Conservation (phyloP, 2,113 vertebrate species). For the Lasiurus cinereus region DNA sequence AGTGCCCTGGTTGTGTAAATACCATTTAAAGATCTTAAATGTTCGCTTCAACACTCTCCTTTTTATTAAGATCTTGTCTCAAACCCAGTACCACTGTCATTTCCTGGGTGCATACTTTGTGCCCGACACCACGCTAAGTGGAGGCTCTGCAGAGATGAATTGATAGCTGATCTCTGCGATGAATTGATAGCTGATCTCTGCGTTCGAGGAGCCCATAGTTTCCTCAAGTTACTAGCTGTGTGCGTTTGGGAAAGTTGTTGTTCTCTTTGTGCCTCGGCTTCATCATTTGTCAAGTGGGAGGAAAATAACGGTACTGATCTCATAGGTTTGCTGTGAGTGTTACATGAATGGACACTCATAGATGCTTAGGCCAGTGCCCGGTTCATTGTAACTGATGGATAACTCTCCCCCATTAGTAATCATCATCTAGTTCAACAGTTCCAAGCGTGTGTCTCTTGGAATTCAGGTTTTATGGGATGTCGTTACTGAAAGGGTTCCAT, state of each 20-base stretch:
- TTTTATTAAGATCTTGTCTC: constrained; percentile 52
- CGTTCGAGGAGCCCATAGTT: not conserved
- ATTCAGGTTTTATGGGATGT: constrained; percentile 39
- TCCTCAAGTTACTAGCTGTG: not conserved
- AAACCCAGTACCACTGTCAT: constrained; percentile 17
- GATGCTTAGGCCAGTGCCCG: not conserved
- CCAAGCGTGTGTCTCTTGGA: not conserved
- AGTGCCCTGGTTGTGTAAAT: constrained; percentile 8
- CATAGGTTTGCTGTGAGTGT: constrained; percentile 25
- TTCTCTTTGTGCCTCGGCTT: constrained; percentile 47
- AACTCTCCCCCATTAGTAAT: constrained; percentile 9
- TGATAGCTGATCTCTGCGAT: not conserved
- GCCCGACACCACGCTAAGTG: constrained; percentile 2
- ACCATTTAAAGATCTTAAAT: constrained; percentile 43
- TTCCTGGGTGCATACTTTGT: constrained; percentile 9
- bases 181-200: not conserved
- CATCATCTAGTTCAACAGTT: constrained; percentile 50
- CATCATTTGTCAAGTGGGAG: constrained; percentile 40
- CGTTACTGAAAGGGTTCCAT: constrained; percentile 40
- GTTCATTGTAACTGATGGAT: constrained; percentile 27
- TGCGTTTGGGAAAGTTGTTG: constrained; percentile 47
- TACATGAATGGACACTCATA: constrained; percentile 47
- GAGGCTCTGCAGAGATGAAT: not conserved
- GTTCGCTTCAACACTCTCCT: not conserved
- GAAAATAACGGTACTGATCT: constrained; percentile 1